These are phyloP conservation scores for Sebastes itinus DNA, from an alignment of 2,797 vertebrate genomes.

Conservation along the genomic window DNA sequence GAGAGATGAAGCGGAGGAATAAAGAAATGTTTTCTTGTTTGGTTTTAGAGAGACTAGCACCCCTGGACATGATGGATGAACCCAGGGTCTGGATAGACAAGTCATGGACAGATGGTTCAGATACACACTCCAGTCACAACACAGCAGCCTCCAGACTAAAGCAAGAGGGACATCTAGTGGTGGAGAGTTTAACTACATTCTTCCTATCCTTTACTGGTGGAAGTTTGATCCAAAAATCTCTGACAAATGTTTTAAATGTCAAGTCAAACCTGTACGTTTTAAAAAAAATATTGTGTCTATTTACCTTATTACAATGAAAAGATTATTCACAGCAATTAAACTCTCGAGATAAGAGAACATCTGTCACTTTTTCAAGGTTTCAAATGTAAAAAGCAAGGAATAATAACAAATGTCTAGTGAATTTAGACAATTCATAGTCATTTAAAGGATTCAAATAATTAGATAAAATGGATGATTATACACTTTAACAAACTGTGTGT, in stretches of 20 bases:
- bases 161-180: conserved; percentile 81
- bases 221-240: not conserved
- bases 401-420: not conserved
- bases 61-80: conserved; percentile 84
- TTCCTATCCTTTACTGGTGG: not conserved
- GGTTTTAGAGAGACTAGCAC: conserved; percentile 75
- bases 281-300: not conserved
- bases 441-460: not conserved
- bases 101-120: conserved; percentile 65
- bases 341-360: not conserved
- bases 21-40: conserved; percentile 83
- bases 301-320: not conserved
- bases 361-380: not conserved
- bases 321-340: not conserved
- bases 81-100: conserved; percentile 75
- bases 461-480: not conserved
- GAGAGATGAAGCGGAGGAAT: conserved; percentile 60
- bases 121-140: conserved; percentile 26
- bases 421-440: not conserved
- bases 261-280: not conserved
- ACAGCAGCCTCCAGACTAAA: conserved; percentile 46
- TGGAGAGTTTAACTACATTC: not conserved
- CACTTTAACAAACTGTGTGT: not conserved
- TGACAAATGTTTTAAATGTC: conserved; percentile 3
- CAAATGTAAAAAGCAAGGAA: not conserved